phyloP scores from a whole-genome alignment of 2,888 invertebrate species.

The Drosophila atripex region DNA sequence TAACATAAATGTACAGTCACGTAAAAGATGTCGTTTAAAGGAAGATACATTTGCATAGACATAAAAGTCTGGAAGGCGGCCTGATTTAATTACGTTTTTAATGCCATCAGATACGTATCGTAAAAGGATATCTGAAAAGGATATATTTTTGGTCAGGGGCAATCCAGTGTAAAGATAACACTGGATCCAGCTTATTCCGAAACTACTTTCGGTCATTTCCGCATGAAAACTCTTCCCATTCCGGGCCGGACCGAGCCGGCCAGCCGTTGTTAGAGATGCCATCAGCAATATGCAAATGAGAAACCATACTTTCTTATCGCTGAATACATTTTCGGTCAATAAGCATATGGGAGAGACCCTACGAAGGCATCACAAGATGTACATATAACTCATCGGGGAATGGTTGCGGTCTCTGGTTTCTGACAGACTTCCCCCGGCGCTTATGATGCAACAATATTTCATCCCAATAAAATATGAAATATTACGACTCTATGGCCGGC shows the following conservation, averaged over 20 bases:
- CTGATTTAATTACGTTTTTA: background rate
- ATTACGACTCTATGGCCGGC: constrained; percentile 40
- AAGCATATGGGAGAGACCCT: constrained; percentile 30
- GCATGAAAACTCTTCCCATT: constrained; percentile 3
- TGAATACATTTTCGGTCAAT: constrained; percentile 40
- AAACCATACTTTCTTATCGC: constrained; percentile 37
- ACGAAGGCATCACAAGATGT: constrained; percentile 23
- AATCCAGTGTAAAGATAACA: background rate
- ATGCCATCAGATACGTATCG: background rate
- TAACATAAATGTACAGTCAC: constrained; percentile 2
- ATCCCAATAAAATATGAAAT: constrained; percentile 70
- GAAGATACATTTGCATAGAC: constrained; percentile 2
- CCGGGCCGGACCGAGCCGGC: background rate
- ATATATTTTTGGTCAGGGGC: background rate
- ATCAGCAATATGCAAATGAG: constrained; percentile 33
- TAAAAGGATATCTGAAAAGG: background rate
- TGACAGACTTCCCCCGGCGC: constrained; percentile 38
- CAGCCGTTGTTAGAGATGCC: constrained; percentile 12
- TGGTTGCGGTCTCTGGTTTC: constrained; percentile 44
- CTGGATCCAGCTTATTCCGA: background rate
- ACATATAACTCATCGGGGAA: constrained; percentile 67
- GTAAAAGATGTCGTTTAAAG: background rate
- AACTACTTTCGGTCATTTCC: background rate
- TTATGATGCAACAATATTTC: constrained; percentile 70
- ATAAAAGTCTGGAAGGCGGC: background rate